phyloP scores from a whole-genome alignment of 2,113 vertebrate species.

The Phyllostomus discolor region DNA sequence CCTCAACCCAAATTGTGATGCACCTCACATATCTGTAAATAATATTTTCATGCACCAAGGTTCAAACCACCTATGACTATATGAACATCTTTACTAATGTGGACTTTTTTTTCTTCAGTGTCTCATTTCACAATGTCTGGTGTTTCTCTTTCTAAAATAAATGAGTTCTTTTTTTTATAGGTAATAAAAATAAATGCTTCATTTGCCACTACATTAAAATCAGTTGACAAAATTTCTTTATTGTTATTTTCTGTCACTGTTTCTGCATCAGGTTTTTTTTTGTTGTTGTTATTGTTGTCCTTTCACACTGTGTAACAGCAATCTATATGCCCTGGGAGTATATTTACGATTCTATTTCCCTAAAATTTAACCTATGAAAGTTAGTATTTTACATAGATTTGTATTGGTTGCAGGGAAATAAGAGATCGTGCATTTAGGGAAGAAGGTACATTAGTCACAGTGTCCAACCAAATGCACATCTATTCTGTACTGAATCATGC shows the following conservation, averaged over 20 bases:
- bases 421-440: background rate
- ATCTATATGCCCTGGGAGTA: background rate
- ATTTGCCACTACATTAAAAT: slow-evolving; percentile 9
- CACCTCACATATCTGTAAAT: background rate
- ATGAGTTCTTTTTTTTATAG: background rate
- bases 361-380: background rate
- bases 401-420: background rate
- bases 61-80: background rate
- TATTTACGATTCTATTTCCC: background rate
- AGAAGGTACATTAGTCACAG: background rate
- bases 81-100: background rate
- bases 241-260: background rate
- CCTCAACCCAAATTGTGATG: background rate
- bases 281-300: background rate
- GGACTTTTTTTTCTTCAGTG: background rate
- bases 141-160: slow-evolving; percentile 20
- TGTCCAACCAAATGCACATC: background rate
- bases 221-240: background rate
- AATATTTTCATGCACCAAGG: background rate
- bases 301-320: background rate
- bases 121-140: background rate
- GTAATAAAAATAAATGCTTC: slow-evolving; percentile 40
- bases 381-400: slow-evolving; percentile 30
- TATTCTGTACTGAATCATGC: background rate
- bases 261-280: background rate